phyloP scores from a whole-genome alignment of 2,888 invertebrate species.

The Exocentrus adspersus region DNA sequence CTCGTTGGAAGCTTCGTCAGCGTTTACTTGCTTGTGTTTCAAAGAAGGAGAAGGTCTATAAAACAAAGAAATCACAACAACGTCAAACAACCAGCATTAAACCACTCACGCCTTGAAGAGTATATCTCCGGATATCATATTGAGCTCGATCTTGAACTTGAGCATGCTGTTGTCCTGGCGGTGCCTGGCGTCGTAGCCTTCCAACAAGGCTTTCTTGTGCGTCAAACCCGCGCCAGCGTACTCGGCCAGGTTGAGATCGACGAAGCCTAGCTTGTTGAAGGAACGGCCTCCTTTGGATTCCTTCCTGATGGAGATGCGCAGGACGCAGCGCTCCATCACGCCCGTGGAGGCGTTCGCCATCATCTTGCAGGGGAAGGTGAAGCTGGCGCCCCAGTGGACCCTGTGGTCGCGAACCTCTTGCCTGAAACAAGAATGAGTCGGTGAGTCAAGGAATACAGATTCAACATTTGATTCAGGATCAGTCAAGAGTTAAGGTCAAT shows the following conservation, averaged over 20 bases:
- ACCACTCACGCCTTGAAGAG: slow-evolving; percentile 93
- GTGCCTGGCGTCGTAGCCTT: slow-evolving; percentile 93
- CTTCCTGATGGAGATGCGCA: slow-evolving; percentile 95
- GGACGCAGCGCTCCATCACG: slow-evolving; percentile 90
- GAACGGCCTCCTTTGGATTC: slow-evolving; percentile 87
- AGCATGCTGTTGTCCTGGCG: slow-evolving; percentile 97
- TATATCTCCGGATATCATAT: slow-evolving; percentile 95
- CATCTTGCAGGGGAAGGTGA: slow-evolving; percentile 96
- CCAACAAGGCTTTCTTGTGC: slow-evolving; percentile 87
- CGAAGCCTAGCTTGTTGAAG: slow-evolving; percentile 96
- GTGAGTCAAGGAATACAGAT: no score
- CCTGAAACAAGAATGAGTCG: slow-evolving; percentile 67
- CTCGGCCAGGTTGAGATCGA: slow-evolving; percentile 96
- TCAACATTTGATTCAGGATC: no score
- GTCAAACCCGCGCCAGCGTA: slow-evolving; percentile 93
- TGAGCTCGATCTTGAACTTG: slow-evolving; percentile 89
- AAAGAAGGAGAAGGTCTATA: slow-evolving; percentile 70
- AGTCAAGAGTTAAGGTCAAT: no score
- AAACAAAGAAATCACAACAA: slow-evolving; percentile 26
- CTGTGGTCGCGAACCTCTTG: slow-evolving; percentile 94
- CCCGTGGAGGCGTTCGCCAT: slow-evolving; percentile 95
- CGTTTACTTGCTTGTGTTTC: slow-evolving; percentile 58
- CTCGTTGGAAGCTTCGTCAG: slow-evolving; percentile 61
- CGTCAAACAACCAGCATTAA: no score
- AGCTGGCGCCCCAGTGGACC: slow-evolving; percentile 92